Evolutionary conservation across 2,113 vertebrate genomes (phyloP).

Genomic region (Poeciliopsis turrubarensis): DNA sequence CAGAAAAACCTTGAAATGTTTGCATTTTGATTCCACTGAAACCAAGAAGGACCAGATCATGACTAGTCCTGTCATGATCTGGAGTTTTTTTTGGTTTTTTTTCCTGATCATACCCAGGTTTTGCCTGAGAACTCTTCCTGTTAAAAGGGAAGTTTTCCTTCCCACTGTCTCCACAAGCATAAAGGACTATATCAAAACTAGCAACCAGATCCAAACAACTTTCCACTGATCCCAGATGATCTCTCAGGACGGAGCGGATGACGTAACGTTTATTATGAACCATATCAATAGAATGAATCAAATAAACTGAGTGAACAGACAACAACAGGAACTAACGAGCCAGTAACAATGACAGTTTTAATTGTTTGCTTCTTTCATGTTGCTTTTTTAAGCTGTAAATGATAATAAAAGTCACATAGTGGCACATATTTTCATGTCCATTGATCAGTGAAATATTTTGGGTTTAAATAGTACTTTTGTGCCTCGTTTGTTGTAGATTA

Average conservation of each 20-base stretch:
- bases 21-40: not conserved
- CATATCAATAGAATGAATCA: too few species aligned
- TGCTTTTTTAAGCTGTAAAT: not conserved
- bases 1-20: not conserved
- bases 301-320: too few species aligned
- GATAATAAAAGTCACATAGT: not conserved
- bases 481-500: not conserved
- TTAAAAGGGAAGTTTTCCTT: not conserved
- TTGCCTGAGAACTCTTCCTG: not conserved
- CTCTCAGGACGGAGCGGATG: not conserved
- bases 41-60: too few species aligned
- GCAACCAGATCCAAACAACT: not conserved
- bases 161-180: not conserved
- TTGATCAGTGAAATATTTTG: not conserved
- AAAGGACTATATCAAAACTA: not conserved
- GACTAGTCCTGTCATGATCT: too few species aligned
- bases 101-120: not conserved
- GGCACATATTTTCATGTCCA: not conserved
- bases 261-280: too few species aligned
- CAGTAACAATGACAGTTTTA: too few species aligned
- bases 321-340: too few species aligned
- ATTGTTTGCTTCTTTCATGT: too few species aligned
- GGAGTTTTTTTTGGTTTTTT: not conserved
- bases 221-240: not conserved
- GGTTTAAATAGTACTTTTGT: not conserved